Evolutionary conservation across 1,140 invertebrate species (phyloP), one percentile per base, ranked within the genome.

Genomic region (Caenorhabditis tropicalis): DNA sequence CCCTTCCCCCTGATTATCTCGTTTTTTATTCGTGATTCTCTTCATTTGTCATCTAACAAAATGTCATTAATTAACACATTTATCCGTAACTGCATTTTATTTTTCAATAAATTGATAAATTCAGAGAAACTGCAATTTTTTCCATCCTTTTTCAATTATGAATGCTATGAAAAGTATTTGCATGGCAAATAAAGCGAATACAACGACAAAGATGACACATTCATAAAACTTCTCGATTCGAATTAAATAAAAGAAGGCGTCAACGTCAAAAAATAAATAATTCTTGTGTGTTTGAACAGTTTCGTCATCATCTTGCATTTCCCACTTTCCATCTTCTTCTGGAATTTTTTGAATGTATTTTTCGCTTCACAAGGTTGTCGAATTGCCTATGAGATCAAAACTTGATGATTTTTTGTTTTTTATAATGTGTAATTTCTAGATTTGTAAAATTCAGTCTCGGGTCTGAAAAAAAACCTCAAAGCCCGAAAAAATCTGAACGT

Each of bases 211-310:
- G 65, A 31, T 74, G 65, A 74, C 65, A 21, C 65, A 74, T 74
- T 74, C 29, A 19, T 46, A 74, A 43, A 43, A 56, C 7, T n/a
- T n/a, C 27, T 58, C 24, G 29, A 74, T 12, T 74, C 43, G 36
- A 74, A 74, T 74, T 24, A n/a, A n/a, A n/a, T n/a, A 74, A 56
- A 74, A 43, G 65, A 27, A 74, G 65, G 65, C 65, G 65, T 43
- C 65, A 74, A 24, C 65, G 65, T 74, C 65, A 74, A 74, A 74
- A 74, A 74, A 43, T 33, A 74, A 74, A 74, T 74, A 36, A 74
- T 74, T 33, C 65, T 74, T 74, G 43, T 46, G n/a, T 74, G 65
- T 74, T 74, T 74, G 65, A 74, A 74, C 29, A 74, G 65, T 74
- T n/a, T n/a, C 43, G 65, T 36, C 65, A 43, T 74, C 65, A 43